Conservation (phyloP, 2,113 vertebrate species). For the Corythoichthys intestinalis region DNA sequence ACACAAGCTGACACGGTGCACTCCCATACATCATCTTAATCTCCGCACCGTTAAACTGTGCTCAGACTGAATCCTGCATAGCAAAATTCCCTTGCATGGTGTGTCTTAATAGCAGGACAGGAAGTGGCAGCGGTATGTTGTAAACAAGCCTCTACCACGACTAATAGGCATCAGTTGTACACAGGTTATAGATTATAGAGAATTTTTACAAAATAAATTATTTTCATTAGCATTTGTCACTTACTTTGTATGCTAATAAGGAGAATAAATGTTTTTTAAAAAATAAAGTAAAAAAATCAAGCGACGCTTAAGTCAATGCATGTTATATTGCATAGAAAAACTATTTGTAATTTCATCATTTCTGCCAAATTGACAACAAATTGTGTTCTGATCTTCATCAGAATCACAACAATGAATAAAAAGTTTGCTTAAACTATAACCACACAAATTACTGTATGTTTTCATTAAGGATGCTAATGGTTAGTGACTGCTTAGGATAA, state of each 20-base stretch:
- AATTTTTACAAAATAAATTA: neutral
- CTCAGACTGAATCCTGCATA: neutral
- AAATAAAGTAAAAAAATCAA: too few relatives aligned
- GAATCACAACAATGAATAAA: too few relatives aligned
- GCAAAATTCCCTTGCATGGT: neutral
- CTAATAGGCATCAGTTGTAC: neutral
- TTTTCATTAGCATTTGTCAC: neutral
- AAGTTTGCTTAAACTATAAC: too few relatives aligned
- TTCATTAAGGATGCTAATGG: too few relatives aligned
- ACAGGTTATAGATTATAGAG: neutral
- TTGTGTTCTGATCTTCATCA: too few relatives aligned
- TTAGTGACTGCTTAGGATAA: too few relatives aligned
- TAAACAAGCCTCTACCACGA: neutral
- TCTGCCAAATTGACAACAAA: too few relatives aligned
- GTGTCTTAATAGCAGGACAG: slow-evolving; percentile 1
- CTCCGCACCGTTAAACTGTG: neutral
- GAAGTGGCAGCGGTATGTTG: neutral
- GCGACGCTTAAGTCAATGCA: too few relatives aligned
- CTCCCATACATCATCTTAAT: slow-evolving; percentile 1
- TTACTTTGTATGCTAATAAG: neutral
- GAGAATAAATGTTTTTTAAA: neutral
- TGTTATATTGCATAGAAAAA: too few relatives aligned
- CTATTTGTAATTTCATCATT: too few relatives aligned
- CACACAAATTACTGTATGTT: too few relatives aligned
- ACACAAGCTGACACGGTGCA: neutral